Base-by-base conservation (phyloP, 2,888 invertebrate species). In the Teleiodes luculella region DNA sequence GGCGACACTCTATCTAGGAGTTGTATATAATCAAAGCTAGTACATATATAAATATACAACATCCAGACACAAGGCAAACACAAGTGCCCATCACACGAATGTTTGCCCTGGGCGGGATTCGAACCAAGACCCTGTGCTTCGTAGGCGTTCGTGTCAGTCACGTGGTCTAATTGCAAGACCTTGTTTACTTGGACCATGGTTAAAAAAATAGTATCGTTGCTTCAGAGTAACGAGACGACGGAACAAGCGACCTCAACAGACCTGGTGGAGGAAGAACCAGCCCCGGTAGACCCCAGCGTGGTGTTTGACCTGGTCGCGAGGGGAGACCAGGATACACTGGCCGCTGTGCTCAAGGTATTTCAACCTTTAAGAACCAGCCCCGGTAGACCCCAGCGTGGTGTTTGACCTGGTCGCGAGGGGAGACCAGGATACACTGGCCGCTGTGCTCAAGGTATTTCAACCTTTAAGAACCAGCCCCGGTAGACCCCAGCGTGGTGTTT, bases 351-450 rank as follows among this genome's bases (percentile, higher is more conserved):
- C 20, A 92, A 94, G 73, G 93, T 89, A 65, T 1, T 3, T 16
- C 5, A n/a, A n/a, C n/a, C n/a, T n/a, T n/a, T n/a, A 80, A 20
- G 85, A 83, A 2, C 61, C 68, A 0, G 61, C 67, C 1, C 61
- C 72, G 0, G 36, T 79, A 20, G 87, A 83, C 51, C 92, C 95
- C 36, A 94, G 94, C 0, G 85, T 94, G 0, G 91, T 96, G 28
- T 95, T 95, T 74, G 94, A 94, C 49, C 87, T 96, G 30, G 94
- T 95, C 6, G 92, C 94, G 54, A 94, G 93, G 69, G 96, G 95
- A 0, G 94, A 95, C 62, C 92, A 93, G 33, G 92, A 92, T 45
- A 80, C 94, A 0, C 81, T 95, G 13, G 90, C 92, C 56, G 84
- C 92, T 24, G 88, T 94, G 1, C 72, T 94, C 20, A 92, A 94